Conservation (phyloP, 2,113 vertebrate genomes). For the Hystrix cristata region DNA sequence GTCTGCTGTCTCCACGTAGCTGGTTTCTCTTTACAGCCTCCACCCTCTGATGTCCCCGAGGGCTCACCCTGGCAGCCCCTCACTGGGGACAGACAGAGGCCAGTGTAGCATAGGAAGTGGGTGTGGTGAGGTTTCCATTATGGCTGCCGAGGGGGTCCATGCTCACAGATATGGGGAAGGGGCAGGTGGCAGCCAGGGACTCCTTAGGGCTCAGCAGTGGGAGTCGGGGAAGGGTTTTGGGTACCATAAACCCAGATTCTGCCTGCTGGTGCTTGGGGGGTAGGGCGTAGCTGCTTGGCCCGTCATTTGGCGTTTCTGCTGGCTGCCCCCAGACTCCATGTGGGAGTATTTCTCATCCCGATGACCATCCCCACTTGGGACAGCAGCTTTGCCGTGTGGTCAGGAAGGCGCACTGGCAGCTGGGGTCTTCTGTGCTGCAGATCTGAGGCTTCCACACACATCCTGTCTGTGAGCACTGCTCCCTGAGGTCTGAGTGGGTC, state of each 20-base stretch:
- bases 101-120: slow-evolving; percentile 89
- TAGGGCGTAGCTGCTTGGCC: neutral
- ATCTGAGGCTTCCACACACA: fast-evolving
- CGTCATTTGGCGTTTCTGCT: no score
- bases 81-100: slow-evolving; percentile 89
- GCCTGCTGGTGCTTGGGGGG: slow-evolving; percentile 25
- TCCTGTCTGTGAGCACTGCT: neutral
- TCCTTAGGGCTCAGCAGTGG: slow-evolving; percentile 89
- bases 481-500: neutral
- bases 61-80: slow-evolving; percentile 89
- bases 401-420: neutral
- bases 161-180: slow-evolving; percentile 91
- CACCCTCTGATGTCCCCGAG: neutral
- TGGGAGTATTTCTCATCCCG: neutral
- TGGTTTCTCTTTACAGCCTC: neutral
- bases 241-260: neutral
- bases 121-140: slow-evolving; percentile 90
- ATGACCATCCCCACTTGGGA: neutral
- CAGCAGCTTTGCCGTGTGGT: fast-evolving
- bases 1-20: neutral
- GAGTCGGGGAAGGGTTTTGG: neutral
- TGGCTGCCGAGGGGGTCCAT: slow-evolving; percentile 91
- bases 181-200: slow-evolving; percentile 90
- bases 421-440: neutral
- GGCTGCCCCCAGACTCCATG: neutral